Evolutionary conservation across 2,888 invertebrate genomes (phyloP).

Genomic region (Drosophila flavopinicola): DNA sequence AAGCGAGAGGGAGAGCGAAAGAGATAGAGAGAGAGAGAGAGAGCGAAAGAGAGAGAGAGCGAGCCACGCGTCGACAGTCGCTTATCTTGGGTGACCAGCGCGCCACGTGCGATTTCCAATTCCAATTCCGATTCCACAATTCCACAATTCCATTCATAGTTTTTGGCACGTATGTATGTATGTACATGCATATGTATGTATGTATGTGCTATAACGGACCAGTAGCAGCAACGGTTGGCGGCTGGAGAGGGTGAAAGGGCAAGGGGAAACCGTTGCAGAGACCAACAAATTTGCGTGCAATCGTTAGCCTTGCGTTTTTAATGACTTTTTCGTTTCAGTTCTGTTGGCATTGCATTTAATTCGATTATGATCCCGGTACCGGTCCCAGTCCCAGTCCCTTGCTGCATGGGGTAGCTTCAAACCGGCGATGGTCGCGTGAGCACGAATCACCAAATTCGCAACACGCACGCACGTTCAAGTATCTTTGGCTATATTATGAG

Average conservation of each 20-base stretch:
- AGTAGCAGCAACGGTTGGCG: neutral
- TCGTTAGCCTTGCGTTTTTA: constrained; percentile 69
- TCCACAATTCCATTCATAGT: constrained; percentile 62
- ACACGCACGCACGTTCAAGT: neutral
- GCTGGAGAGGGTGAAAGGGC: neutral
- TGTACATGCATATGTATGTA: constrained; percentile 25
- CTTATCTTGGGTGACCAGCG: constrained; percentile 84
- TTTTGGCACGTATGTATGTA: constrained; percentile 37
- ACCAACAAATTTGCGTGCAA: constrained; percentile 80
- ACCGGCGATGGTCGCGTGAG: constrained; percentile 2
- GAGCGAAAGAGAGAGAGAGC: constrained; percentile 14
- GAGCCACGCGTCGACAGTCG: constrained; percentile 77
- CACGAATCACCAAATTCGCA: neutral
- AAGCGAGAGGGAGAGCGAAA: constrained; percentile 14
- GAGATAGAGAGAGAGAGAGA: constrained; percentile 14
- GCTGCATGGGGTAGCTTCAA: constrained; percentile 26
- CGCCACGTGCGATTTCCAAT: constrained; percentile 65
- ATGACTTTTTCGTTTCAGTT: constrained; percentile 65
- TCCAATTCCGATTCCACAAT: constrained; percentile 36
- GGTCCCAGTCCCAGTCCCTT: constrained; percentile 9
- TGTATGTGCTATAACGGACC: constrained; percentile 5
- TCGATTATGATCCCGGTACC: constrained; percentile 73
- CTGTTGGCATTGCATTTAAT: constrained; percentile 69
- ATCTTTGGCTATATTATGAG: too few species aligned
- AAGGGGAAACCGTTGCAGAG: constrained; percentile 30